Evolutionary conservation across 2,888 invertebrate genomes (phyloP).

Genomic region (Dryadula phaetusa): DNA sequence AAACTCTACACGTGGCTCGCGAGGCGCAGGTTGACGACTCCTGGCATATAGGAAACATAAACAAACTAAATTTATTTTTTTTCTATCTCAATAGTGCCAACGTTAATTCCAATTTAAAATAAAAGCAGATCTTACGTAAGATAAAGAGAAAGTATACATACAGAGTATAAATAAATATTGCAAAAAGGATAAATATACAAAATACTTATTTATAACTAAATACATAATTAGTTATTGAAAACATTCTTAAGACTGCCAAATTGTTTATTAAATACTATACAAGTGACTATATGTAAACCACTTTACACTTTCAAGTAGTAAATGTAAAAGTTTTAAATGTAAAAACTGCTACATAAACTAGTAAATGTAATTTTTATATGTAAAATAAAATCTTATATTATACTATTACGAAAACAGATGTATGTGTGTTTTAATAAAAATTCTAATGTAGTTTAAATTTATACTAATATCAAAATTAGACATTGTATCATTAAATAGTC

Average conservation of each 20-base stretch:
- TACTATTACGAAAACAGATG: not conserved
- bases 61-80: too few species aligned
- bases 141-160: too few species aligned
- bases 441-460: not conserved
- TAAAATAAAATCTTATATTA: not conserved
- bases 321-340: slow-evolving; percentile 7
- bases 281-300: slow-evolving; percentile 4
- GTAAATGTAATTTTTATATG: not conserved
- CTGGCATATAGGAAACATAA: too few species aligned
- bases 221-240: not conserved
- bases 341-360: not conserved
- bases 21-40: too few species aligned
- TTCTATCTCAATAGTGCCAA: not conserved
- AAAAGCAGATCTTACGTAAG: not conserved
- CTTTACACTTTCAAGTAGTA: slow-evolving; percentile 1
- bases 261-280: slow-evolving; percentile 18
- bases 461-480: not conserved
- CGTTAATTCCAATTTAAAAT: not conserved
- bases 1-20: too few species aligned
- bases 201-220: not conserved
- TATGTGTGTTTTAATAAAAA: not conserved
- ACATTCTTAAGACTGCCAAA: not conserved
- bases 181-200: slow-evolving; percentile 1
- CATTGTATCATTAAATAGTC: not conserved
- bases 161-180: slow-evolving; percentile 6